A percentile compares a stretch with the other conserved stretches of the same genome.
Conservation (phyloP, 2,888 invertebrate genomes). For the Drosophila prostipennis region DNA sequence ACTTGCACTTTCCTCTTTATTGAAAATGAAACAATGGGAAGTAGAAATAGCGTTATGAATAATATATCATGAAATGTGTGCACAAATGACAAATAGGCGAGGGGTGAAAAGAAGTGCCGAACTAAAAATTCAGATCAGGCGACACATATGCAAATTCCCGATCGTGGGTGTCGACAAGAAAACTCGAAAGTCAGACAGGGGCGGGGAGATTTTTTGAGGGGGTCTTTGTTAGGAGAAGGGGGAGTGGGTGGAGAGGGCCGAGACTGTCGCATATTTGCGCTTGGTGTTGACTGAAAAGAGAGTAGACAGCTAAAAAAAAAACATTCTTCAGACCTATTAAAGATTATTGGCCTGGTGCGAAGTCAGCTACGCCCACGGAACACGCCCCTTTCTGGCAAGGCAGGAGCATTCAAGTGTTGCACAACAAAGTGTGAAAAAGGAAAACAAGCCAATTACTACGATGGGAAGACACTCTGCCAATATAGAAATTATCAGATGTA, state of each 20-base stretch:
- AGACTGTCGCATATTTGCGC: conserved; percentile 26
- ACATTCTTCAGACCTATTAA: conserved; percentile 53
- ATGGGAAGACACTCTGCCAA: conserved; percentile 12
- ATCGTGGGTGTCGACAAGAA: conserved; percentile 30
- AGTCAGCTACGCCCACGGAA: conserved; percentile 39
- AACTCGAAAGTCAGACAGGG: background rate
- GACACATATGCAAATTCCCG: conserved; percentile 20
- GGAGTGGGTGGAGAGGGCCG: conserved; percentile 4
- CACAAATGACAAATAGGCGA: conserved; percentile 22
- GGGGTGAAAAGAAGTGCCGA: background rate
- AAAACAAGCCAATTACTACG: no score
- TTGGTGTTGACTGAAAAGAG: conserved; percentile 30
- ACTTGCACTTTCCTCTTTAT: background rate
- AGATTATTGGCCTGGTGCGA: conserved; percentile 69
- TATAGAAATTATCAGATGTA: background rate
- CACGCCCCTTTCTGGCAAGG: conserved; percentile 51
- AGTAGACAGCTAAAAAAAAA: conserved; percentile 19
- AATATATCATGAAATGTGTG: conserved; percentile 32
- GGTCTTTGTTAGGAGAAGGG: background rate
- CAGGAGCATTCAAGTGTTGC: conserved; percentile 34
- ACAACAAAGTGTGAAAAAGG: conserved; percentile 38
- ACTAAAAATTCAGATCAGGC: conserved; percentile 24
- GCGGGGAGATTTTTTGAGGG: background rate
- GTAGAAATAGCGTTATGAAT: background rate
- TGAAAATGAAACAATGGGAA: background rate